Conservation (phyloP, 2,797 vertebrate genomes). For the Ceryle rudis region DNA sequence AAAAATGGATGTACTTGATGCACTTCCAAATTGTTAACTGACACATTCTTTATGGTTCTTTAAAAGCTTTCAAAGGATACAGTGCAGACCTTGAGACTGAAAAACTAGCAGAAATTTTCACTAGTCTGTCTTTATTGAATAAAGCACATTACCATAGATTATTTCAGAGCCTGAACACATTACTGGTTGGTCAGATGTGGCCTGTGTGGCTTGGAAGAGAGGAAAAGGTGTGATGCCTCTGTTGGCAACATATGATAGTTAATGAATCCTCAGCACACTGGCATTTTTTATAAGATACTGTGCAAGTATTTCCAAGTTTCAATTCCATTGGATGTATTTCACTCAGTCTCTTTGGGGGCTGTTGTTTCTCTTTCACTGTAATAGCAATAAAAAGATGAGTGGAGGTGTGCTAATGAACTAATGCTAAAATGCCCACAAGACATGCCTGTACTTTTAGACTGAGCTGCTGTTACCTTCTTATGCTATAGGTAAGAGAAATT, state of each 20-base stretch:
- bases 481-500: background rate
- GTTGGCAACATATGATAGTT: background rate
- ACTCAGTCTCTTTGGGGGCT: background rate
- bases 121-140: background rate
- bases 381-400: background rate
- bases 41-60: background rate
- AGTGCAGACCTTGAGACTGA: background rate
- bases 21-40: conserved; percentile 7
- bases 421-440: background rate
- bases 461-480: background rate
- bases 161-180: background rate
- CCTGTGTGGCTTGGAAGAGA: background rate
- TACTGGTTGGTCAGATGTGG: background rate
- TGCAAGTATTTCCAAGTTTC: background rate
- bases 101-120: background rate
- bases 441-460: background rate
- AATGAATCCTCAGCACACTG: background rate
- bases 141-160: background rate
- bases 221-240: background rate
- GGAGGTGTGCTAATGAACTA: background rate
- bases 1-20: conserved; percentile 15
- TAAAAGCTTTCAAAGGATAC: background rate
- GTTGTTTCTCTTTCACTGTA: background rate
- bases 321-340: background rate
- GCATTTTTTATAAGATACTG: background rate